phyloP scores from a whole-genome alignment of 2,888 invertebrate genomes.

The Schrankia costaestrigalis region DNA sequence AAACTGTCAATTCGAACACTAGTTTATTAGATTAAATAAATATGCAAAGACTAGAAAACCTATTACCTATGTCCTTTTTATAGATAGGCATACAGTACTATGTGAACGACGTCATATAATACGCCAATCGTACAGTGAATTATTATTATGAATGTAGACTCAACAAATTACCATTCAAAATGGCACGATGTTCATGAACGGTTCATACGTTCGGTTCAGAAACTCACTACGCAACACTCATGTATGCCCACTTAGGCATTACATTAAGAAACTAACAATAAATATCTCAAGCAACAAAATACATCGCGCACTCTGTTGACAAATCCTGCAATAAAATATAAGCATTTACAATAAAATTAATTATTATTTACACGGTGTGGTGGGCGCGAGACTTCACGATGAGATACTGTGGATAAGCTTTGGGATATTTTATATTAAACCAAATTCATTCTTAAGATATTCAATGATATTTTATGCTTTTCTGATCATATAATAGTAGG shows the following conservation, averaged over 20 bases:
- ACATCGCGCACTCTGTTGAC: slow-evolving; percentile 79
- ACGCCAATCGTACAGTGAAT: slow-evolving; percentile 31
- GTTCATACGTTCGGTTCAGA: slow-evolving; percentile 25
- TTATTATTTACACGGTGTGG: slow-evolving; percentile 79
- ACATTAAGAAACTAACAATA: slow-evolving; percentile 73
- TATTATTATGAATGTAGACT: slow-evolving; percentile 38
- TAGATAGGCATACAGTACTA: slow-evolving; percentile 26
- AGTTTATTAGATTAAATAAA: slow-evolving; percentile 22
- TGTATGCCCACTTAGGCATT: slow-evolving; percentile 60
- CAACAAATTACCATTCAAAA: slow-evolving; percentile 48
- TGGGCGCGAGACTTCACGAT: slow-evolving; percentile 57
- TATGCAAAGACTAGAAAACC: slow-evolving; percentile 11
- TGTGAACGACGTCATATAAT: slow-evolving; percentile 27
- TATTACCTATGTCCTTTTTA: slow-evolving; percentile 18
- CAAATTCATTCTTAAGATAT: slow-evolving; percentile 11
- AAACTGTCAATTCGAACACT: slow-evolving; percentile 4
- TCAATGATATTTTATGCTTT: slow-evolving; percentile 1
- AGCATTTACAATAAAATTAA: slow-evolving; percentile 82
- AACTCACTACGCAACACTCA: slow-evolving; percentile 36
- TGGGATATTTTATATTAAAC: slow-evolving; percentile 15
- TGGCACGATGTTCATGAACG: slow-evolving; percentile 32
- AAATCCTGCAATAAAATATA: slow-evolving; percentile 81
- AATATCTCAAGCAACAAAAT: slow-evolving; percentile 75
- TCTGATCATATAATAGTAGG: slow-evolving; percentile 16
- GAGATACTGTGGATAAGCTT: slow-evolving; percentile 44